Percentiles rank a stretch among this genome's conserved stretches.
phyloP scores from a whole-genome alignment of 1,140 invertebrate genomes.

The Lethrus apterus region DNA sequence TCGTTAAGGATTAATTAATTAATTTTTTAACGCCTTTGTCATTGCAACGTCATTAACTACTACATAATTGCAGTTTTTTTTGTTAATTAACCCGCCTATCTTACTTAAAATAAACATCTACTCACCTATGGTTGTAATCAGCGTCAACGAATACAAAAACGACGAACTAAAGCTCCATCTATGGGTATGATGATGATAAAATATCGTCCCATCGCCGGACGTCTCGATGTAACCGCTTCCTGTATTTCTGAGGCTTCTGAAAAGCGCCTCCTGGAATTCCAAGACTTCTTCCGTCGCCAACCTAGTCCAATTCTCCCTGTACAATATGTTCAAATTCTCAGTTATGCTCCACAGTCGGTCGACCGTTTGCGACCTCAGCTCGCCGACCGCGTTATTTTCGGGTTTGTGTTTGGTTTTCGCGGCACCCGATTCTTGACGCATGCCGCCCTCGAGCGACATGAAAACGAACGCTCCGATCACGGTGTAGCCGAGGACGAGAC shows the following conservation, averaged over 20 bases:
- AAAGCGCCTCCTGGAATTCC: slow-evolving; percentile 65
- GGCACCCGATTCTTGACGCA: slow-evolving; percentile 46
- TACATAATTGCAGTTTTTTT: too few relatives aligned
- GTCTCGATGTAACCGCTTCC: slow-evolving; percentile 26
- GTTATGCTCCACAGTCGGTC: slow-evolving; percentile 88
- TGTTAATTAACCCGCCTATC: too few relatives aligned
- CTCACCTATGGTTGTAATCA: slow-evolving; percentile 94
- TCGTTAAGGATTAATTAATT: too few relatives aligned
- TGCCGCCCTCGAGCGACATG: slow-evolving; percentile 70
- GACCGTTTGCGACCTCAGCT: slow-evolving; percentile 54
- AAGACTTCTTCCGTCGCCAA: slow-evolving; percentile 75
- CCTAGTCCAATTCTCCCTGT: slow-evolving; percentile 91
- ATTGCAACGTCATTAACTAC: too few relatives aligned
- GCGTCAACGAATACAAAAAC: slow-evolving; percentile 89
- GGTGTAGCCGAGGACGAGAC: slow-evolving; percentile 82
- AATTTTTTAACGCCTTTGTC: too few relatives aligned
- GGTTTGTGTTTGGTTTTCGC: slow-evolving; percentile 50
- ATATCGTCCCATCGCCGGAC: slow-evolving; percentile 26
- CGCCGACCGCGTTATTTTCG: slow-evolving; percentile 27
- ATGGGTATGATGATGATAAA: slow-evolving; percentile 48
- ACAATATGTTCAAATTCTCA: slow-evolving; percentile 86
- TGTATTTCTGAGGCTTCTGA: slow-evolving; percentile 39
- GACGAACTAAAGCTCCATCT: slow-evolving; percentile 87
- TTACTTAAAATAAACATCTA: slow-evolving; percentile 20
- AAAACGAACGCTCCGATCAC: slow-evolving; percentile 88